Evolutionary conservation across 2,113 vertebrate species (phyloP).

Genomic region (Eptesicus fuscus): DNA sequence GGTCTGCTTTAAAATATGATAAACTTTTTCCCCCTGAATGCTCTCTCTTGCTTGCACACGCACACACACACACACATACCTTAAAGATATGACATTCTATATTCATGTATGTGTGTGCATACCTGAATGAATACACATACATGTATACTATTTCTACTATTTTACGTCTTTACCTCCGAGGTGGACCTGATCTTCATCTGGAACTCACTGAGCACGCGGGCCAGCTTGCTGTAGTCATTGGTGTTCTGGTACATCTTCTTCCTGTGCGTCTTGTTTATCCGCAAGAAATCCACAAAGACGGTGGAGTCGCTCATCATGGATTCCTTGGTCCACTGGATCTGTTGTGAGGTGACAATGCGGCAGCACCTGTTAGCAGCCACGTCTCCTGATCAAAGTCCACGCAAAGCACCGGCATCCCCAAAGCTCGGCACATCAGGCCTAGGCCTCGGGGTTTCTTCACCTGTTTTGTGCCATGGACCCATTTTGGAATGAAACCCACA

Average conservation of each 20-base stretch:
- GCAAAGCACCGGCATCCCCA: background rate
- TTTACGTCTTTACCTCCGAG: slow-evolving; percentile 56
- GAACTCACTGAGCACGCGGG: slow-evolving; percentile 66
- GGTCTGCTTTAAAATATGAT: background rate
- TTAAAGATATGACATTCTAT: background rate
- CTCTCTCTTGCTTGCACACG: background rate
- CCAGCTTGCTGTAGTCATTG: slow-evolving; percentile 63
- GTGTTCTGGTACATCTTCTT: slow-evolving; percentile 72
- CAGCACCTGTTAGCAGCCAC: background rate
- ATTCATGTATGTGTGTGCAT: background rate
- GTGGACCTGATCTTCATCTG: slow-evolving; percentile 48
- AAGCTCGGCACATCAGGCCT: background rate
- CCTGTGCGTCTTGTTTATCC: slow-evolving; percentile 56
- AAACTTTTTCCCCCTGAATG: too few species aligned
- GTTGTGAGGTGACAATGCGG: background rate
- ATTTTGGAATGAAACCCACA: background rate
- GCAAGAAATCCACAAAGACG: slow-evolving; percentile 79
- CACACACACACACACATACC: background rate
- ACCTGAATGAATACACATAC: background rate
- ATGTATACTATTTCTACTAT: background rate
- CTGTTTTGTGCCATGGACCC: background rate
- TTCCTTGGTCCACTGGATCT: slow-evolving; percentile 73
- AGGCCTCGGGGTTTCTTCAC: background rate
- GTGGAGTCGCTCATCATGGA: slow-evolving; percentile 68
- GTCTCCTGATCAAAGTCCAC: background rate